Evolutionary conservation across 1,140 invertebrate species (phyloP).

Genomic region (Eupristina koningsbergeri): DNA sequence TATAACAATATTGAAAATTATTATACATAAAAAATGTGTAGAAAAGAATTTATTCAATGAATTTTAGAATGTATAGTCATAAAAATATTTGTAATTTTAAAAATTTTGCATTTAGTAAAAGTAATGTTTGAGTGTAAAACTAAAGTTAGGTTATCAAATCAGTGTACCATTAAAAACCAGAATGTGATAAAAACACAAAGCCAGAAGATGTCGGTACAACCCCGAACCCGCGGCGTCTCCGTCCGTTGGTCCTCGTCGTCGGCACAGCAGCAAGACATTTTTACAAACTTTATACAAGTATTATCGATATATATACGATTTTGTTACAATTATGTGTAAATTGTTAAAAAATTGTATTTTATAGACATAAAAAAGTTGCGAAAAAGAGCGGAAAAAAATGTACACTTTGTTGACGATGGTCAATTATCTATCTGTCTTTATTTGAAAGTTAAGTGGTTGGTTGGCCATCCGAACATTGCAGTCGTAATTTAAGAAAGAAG

Average conservation of each 20-base stretch:
- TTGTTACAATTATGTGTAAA: neutral
- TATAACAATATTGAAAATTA: neutral
- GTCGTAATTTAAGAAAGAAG: neutral
- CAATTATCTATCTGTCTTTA: neutral
- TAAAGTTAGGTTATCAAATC: slow-evolving; percentile 50
- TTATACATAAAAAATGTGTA: neutral
- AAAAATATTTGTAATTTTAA: too few species aligned
- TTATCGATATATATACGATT: neutral
- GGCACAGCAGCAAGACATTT: slow-evolving; percentile 66
- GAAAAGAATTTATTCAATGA: neutral
- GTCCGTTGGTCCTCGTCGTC: slow-evolving; percentile 65
- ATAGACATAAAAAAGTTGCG: neutral
- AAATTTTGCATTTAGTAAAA: too few species aligned
- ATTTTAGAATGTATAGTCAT: neutral
- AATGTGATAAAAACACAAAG: slow-evolving; percentile 87
- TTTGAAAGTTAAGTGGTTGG: neutral
- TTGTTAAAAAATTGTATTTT: neutral
- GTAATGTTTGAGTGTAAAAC: neutral
- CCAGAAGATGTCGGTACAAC: slow-evolving; percentile 91
- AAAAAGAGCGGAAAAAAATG: slow-evolving; percentile 31
- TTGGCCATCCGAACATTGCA: neutral
- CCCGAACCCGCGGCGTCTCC: slow-evolving; percentile 71
- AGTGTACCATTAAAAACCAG: slow-evolving; percentile 88
- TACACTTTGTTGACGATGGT: neutral
- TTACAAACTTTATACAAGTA: slow-evolving; percentile 20